Conservation (phyloP, 2,113 vertebrate genomes). For the Anhinga rufa region DNA sequence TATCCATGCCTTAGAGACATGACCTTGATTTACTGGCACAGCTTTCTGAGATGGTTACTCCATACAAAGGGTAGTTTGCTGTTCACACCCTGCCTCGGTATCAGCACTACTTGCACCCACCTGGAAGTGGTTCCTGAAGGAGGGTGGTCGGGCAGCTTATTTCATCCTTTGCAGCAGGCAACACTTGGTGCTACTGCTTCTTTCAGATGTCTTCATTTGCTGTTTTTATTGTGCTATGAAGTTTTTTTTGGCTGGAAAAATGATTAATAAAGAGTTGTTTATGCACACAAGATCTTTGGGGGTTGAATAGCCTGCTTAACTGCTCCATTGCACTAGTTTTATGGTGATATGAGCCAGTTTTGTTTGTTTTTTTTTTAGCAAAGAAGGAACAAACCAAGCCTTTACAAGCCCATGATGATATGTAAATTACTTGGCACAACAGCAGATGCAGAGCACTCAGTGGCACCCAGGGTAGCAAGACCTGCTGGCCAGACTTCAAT, state of each 20-base stretch:
- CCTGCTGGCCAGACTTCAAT: neutral
- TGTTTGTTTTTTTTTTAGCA: neutral
- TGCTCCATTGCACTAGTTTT: neutral
- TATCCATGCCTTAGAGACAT: neutral
- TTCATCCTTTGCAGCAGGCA: neutral
- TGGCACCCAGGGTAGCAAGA: neutral
- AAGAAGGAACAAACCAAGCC: neutral
- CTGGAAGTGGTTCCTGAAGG: neutral
- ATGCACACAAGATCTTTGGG: neutral
- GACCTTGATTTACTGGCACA: accelerated
- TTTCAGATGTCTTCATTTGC: neutral
- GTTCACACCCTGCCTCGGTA: neutral
- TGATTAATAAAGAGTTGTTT: neutral
- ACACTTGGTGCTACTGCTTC: neutral
- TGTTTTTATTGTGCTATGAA: neutral
- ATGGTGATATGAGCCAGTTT: neutral
- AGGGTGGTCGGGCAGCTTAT: neutral
- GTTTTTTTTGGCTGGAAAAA: neutral
- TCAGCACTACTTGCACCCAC: neutral
- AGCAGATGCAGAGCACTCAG: neutral
- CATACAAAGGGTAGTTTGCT: neutral
- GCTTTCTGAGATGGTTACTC: neutral
- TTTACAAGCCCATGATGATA: neutral
- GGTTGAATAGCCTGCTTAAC: neutral
- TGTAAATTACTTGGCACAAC: neutral